phyloP scores from a whole-genome alignment of 2,797 vertebrate genomes.

The Sphenodon punctatus region DNA sequence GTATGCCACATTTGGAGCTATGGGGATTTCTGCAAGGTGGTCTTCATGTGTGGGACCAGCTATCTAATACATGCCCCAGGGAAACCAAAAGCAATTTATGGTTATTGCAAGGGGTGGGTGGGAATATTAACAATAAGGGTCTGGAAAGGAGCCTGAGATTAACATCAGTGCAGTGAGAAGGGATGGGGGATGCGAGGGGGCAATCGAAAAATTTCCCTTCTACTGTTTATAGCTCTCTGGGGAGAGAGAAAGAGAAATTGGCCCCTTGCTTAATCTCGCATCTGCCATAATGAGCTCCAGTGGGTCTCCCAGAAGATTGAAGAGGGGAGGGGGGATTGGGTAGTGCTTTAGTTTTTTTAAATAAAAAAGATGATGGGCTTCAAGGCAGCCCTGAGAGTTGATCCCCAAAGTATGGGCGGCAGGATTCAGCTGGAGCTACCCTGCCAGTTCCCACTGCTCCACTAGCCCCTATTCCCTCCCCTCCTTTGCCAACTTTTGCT shows the following conservation, averaged over 20 bases:
- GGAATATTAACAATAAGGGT: background rate
- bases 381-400: no score
- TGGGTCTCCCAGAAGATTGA: background rate
- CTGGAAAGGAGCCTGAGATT: constrained; percentile 4
- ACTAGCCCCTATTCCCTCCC: no score
- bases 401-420: no score
- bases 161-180: background rate
- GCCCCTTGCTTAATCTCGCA: background rate
- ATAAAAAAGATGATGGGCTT: no score
- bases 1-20: no score
- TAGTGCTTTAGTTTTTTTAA: no score
- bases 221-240: constrained; percentile 18
- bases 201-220: constrained; percentile 34
- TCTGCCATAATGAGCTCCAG: background rate
- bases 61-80: background rate
- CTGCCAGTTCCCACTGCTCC: no score
- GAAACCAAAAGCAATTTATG: constrained; percentile 14
- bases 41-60: background rate
- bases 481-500: no score
- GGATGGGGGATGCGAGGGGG: background rate
- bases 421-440: no score
- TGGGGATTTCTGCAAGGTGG: background rate
- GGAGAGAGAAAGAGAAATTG: background rate
- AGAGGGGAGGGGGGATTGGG: rapidly evolving
- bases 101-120: background rate